These are phyloP conservation scores for Delia radicum DNA, from an alignment of 1,140 invertebrate species.

Conservation along the genomic window DNA sequence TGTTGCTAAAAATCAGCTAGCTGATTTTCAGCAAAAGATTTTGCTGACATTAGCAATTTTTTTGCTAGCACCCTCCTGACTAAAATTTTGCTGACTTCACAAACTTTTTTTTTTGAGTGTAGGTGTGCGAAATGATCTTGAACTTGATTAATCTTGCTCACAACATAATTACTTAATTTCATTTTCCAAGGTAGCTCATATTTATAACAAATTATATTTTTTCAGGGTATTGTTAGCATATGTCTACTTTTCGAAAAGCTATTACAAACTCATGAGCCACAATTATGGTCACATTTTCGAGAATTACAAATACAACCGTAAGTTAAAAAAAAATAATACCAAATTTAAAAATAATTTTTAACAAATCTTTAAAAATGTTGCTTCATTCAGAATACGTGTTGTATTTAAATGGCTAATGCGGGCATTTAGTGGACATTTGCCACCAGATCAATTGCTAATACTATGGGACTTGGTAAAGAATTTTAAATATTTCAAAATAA, in stretches of 20 bases:
- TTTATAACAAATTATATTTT: not conserved
- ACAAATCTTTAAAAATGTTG: too few relatives aligned
- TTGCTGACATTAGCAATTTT: too few relatives aligned
- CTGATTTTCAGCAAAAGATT: too few relatives aligned
- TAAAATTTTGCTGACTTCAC: too few relatives aligned
- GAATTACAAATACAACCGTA: slow-evolving; percentile 87
- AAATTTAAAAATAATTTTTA: slow-evolving; percentile 23
- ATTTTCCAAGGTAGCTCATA: too few relatives aligned
- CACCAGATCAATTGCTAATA: slow-evolving; percentile 86
- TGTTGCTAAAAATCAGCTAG: too few relatives aligned
- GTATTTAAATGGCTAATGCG: slow-evolving; percentile 96
- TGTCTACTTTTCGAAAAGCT: slow-evolving; percentile 86
- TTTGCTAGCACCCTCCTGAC: too few relatives aligned
- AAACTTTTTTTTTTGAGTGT: too few relatives aligned
- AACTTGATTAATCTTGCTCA: too few relatives aligned
- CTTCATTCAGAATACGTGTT: slow-evolving; percentile 60
- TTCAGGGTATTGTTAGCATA: slow-evolving; percentile 77
- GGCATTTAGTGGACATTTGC: slow-evolving; percentile 90
- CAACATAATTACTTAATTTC: too few relatives aligned
- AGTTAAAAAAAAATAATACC: slow-evolving; percentile 57
- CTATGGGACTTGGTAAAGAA: slow-evolving; percentile 85
- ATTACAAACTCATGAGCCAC: slow-evolving; percentile 86
- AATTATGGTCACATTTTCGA: slow-evolving; percentile 87
- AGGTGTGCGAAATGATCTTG: too few relatives aligned
- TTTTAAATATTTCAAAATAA: too few relatives aligned